Evolutionary conservation across 2,113 vertebrate genomes (phyloP).

Genomic region (Actinemys pallida): DNA sequence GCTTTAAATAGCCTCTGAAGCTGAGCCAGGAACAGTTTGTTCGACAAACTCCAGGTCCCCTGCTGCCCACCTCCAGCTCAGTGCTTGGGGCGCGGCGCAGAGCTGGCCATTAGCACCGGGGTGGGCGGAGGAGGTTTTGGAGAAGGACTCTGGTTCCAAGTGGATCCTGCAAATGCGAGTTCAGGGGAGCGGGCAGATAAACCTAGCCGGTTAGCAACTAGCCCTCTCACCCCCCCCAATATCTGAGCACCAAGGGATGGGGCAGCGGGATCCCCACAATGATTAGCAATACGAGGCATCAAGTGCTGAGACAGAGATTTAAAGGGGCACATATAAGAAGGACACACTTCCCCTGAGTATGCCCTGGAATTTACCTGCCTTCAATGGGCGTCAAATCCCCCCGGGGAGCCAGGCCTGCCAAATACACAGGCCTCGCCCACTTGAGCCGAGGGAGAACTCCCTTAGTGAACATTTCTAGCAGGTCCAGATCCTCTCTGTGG

Average conservation of each 20-base stretch:
- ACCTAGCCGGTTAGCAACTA: neutral
- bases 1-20: neutral
- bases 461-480: too few species aligned
- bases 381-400: neutral
- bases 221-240: neutral
- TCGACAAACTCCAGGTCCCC: neutral
- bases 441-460: neutral
- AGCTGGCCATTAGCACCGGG: neutral
- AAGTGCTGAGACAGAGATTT: neutral
- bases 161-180: neutral
- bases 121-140: neutral
- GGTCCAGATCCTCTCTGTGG: neutral
- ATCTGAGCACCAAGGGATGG: neutral
- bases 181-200: neutral
- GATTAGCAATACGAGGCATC: neutral
- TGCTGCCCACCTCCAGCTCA: neutral
- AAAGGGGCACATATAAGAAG: neutral
- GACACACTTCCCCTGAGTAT: neutral
- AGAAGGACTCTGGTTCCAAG: neutral
- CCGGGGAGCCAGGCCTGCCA: neutral
- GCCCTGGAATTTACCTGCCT: neutral
- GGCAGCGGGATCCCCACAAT: neutral
- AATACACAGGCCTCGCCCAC: neutral
- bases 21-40: neutral
- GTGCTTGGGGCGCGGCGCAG: neutral